A percentile compares a stretch with the other conserved stretches of the same genome.
These are phyloP conservation scores for Fistularia tabacaria DNA, from an alignment of 2,797 vertebrate genomes.

Conservation along the genomic window DNA sequence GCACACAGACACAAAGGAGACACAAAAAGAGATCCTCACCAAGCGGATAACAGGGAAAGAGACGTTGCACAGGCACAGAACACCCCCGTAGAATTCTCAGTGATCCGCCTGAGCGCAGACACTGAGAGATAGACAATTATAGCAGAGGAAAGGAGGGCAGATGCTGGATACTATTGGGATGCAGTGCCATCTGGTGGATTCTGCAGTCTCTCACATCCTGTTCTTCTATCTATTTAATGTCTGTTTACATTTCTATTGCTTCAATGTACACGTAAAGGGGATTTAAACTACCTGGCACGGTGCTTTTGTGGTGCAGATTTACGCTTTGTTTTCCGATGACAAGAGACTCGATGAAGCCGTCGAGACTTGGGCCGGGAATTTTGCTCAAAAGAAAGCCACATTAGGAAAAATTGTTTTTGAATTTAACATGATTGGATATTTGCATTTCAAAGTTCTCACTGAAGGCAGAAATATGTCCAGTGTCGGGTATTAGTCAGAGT, in stretches of 20 bases:
- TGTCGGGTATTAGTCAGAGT: too few species aligned
- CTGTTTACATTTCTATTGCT: not conserved
- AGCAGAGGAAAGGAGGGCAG: constrained; percentile 9
- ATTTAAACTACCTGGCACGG: not conserved
- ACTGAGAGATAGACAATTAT: constrained; percentile 7
- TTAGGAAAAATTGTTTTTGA: too few species aligned
- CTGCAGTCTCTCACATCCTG: constrained; percentile 7
- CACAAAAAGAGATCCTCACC: constrained; percentile 30
- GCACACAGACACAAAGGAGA: constrained; percentile 35
- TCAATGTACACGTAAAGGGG: not conserved
- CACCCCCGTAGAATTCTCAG: constrained; percentile 40
- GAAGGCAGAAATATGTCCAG: too few species aligned
- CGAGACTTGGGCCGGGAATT: too few species aligned
- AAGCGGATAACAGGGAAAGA: constrained; percentile 29
- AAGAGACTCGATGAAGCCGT: too few species aligned
- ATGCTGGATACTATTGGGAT: constrained; percentile 63
- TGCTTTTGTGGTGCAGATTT: too few species aligned
- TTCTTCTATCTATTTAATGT: not conserved
- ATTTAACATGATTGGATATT: too few species aligned
- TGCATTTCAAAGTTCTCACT: too few species aligned
- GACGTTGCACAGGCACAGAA: constrained; percentile 43
- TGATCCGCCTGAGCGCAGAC: constrained; percentile 11
- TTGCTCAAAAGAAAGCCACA: too few species aligned
- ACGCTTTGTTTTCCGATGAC: too few species aligned
- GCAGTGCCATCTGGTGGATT: constrained; percentile 87